A percentile compares a stretch with the other conserved stretches of the same genome.
Conservation (phyloP, 1,140 invertebrate genomes). For the Probaryconus sp. region DNA sequence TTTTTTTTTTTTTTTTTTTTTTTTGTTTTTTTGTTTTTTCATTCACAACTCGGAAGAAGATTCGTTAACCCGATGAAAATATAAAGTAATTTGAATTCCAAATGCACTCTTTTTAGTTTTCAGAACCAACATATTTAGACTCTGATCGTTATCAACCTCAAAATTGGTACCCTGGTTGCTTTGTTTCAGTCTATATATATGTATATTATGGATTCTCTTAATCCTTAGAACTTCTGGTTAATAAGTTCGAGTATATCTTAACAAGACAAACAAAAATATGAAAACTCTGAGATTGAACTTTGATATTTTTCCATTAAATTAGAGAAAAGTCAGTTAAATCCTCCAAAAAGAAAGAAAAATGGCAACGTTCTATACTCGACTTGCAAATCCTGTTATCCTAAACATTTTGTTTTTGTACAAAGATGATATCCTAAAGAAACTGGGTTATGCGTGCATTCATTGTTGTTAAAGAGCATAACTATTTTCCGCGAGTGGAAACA, state of each 20-base stretch:
- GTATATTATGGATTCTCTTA: slow-evolving; percentile 43
- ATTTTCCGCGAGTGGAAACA: slow-evolving; percentile 25
- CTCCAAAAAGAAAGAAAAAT: slow-evolving; percentile 1
- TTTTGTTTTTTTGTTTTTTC: too few relatives aligned
- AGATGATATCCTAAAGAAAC: too few relatives aligned
- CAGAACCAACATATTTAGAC: too few relatives aligned
- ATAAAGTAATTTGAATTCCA: too few relatives aligned
- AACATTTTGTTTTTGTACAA: too few relatives aligned
- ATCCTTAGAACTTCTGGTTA: slow-evolving; percentile 38
- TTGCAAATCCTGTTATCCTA: too few relatives aligned
- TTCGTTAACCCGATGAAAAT: too few relatives aligned
- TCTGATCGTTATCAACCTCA: too few relatives aligned
- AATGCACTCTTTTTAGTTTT: too few relatives aligned
- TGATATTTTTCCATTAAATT: slow-evolving; percentile 60
- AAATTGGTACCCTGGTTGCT: slow-evolving; percentile 2
- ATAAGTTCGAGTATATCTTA: slow-evolving; percentile 30
- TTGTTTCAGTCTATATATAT: slow-evolving; percentile 36
- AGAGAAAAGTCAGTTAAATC: slow-evolving; percentile 52
- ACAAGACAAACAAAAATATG: slow-evolving; percentile 26
- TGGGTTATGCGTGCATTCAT: slow-evolving; percentile 4
- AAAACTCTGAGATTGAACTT: slow-evolving; percentile 47
- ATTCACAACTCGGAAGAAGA: too few relatives aligned
- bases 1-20: too few relatives aligned
- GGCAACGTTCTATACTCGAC: too few relatives aligned
- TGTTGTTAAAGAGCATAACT: slow-evolving; percentile 4